Evolutionary conservation across 2,888 invertebrate genomes (phyloP).

Genomic region (Luffia ferchaultella): DNA sequence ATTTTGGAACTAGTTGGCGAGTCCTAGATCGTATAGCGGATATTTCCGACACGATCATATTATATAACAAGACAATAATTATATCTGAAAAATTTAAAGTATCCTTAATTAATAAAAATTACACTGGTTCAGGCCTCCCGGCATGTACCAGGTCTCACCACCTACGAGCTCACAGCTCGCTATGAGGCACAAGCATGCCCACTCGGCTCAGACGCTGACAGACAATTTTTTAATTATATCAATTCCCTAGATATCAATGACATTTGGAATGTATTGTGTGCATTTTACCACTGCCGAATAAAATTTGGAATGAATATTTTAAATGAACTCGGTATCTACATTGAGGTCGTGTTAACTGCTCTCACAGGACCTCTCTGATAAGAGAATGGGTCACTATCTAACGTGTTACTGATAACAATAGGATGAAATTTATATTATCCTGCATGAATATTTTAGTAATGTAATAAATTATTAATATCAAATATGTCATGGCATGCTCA

Average conservation of each 20-base stretch:
- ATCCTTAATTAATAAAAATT: conserved; percentile 58
- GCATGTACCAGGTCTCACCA: conserved; percentile 33
- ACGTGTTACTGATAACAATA: not conserved
- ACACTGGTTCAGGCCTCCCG: conserved; percentile 56
- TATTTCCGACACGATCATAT: conserved; percentile 59
- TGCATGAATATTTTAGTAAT: not conserved
- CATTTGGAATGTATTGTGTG: not conserved
- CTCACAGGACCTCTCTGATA: not conserved
- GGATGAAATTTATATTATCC: not conserved
- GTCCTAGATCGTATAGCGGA: conserved; percentile 40
- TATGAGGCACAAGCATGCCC: not conserved
- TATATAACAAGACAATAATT: conserved; percentile 67
- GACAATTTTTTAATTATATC: not conserved
- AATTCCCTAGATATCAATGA: not conserved
- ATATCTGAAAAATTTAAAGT: conserved; percentile 66
- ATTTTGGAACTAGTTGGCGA: conserved; percentile 27
- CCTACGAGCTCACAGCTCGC: not conserved
- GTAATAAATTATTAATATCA: too few species aligned
- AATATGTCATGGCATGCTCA: not conserved
- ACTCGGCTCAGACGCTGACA: not conserved
- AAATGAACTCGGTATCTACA: too few species aligned
- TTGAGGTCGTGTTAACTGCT: not conserved
- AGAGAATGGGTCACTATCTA: not conserved
- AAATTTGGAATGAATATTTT: too few species aligned
- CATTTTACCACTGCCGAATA: not conserved